Conservation (phyloP, 2,888 invertebrate genomes). For the Criorhina ranunculi region DNA sequence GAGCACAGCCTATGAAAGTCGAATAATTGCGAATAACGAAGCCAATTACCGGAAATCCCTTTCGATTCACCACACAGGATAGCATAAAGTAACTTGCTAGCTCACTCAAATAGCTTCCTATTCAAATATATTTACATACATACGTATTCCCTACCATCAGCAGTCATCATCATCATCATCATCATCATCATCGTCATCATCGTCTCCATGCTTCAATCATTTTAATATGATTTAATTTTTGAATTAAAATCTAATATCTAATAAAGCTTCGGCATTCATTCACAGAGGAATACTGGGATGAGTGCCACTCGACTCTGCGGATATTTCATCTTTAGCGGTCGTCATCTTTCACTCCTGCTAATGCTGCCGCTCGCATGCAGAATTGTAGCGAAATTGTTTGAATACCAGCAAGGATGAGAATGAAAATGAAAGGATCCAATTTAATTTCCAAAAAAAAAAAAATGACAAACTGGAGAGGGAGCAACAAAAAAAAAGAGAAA, state of each 20-base stretch:
- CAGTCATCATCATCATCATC: neutral
- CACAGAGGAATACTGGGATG: slow-evolving; percentile 34
- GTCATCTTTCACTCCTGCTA: slow-evolving; percentile 27
- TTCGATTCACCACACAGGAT: slow-evolving; percentile 17
- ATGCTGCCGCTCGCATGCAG: slow-evolving; percentile 22
- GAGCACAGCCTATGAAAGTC: neutral
- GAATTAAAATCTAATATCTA: slow-evolving; percentile 74
- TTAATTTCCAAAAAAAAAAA: slow-evolving; percentile 64
- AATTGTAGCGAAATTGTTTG: slow-evolving; percentile 27
- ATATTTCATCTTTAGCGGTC: slow-evolving; percentile 35
- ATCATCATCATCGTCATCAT: neutral
- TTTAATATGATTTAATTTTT: slow-evolving; percentile 71
- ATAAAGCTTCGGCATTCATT: slow-evolving; percentile 54
- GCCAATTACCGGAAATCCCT: slow-evolving; percentile 56
- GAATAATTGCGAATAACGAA: slow-evolving; percentile 55
- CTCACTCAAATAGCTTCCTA: neutral
- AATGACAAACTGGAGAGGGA: slow-evolving; percentile 30
- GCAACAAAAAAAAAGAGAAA: neutral
- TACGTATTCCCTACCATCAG: neutral
- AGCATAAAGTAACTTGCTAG: neutral
- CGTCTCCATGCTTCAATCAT: slow-evolving; percentile 59
- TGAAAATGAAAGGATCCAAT: slow-evolving; percentile 74
- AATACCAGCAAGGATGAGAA: slow-evolving; percentile 29
- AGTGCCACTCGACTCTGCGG: slow-evolving; percentile 55
- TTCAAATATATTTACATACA: slow-evolving; percentile 8